These are phyloP conservation scores for Chlorodrepanis virens DNA, from an alignment of 2,113 vertebrate species.

Conservation along the genomic window DNA sequence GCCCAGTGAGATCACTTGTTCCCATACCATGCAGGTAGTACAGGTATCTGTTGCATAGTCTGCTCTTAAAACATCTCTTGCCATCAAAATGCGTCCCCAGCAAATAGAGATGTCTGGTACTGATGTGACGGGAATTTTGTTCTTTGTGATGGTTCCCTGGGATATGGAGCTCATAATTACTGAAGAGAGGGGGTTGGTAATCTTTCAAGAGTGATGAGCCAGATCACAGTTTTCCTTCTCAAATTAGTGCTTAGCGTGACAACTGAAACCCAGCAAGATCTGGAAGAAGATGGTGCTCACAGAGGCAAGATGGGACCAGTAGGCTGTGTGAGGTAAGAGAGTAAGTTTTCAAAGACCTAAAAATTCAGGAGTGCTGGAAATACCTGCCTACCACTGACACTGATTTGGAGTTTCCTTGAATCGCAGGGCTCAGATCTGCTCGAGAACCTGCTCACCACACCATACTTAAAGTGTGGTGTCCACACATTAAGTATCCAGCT, in stretches of 20 bases:
- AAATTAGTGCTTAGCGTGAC: background rate
- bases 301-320: background rate
- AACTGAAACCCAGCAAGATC: background rate
- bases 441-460: background rate
- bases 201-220: background rate
- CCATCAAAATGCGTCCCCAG: background rate
- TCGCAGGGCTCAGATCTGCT: background rate
- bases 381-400: background rate
- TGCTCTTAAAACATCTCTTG: background rate
- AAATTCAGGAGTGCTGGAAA: background rate
- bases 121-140: background rate
- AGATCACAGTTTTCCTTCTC: background rate
- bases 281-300: background rate
- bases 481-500: background rate
- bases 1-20: background rate
- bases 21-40: background rate
- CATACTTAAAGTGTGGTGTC: background rate
- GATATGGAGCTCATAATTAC: background rate
- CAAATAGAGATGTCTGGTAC: slow-evolving; percentile 12
- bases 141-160: background rate
- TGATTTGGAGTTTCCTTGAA: background rate
- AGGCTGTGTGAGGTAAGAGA: background rate
- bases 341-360: background rate
- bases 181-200: background rate
- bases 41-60: slow-evolving; percentile 35